Evolutionary conservation across 2,888 invertebrate genomes (phyloP).

Genomic region (Callyntrura guangdongensis): DNA sequence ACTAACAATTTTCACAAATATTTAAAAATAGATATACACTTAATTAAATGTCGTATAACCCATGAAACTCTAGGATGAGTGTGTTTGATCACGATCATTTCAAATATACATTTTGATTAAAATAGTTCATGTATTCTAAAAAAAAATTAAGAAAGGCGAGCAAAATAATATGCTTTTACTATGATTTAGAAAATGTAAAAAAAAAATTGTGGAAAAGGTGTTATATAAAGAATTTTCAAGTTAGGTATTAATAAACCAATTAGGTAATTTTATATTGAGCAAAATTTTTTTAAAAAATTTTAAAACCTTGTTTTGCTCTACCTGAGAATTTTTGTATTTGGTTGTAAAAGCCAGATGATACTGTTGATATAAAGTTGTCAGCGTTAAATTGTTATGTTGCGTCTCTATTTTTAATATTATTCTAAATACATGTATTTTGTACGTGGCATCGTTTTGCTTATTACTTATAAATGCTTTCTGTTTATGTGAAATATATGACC

Average conservation of each 20-base stretch:
- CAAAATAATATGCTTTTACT: background rate
- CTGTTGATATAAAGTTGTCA: too few species aligned
- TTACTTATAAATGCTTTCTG: constrained; percentile 18
- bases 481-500: background rate
- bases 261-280: constrained; percentile 21
- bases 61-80: constrained; percentile 66
- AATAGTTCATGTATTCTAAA: constrained; percentile 9
- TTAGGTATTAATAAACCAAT: background rate
- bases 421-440: constrained; percentile 45
- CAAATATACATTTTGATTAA: constrained; percentile 40
- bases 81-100: constrained; percentile 66
- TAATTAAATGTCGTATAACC: constrained; percentile 71
- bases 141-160: background rate
- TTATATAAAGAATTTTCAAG: too few species aligned
- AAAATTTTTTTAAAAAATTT: constrained; percentile 25
- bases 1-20: constrained; percentile 50
- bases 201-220: too few species aligned
- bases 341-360: constrained; percentile 10
- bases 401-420: background rate
- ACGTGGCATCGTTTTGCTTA: constrained; percentile 58
- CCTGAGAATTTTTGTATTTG: constrained; percentile 58
- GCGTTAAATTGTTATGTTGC: too few species aligned
- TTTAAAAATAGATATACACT: constrained; percentile 54
- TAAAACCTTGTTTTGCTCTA: constrained; percentile 34
- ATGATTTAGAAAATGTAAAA: too few species aligned